Percentiles rank a stretch among this genome's conserved stretches.
These are phyloP conservation scores for Sinohyriopsis cumingii DNA, from an alignment of 2,888 invertebrate species.

Conservation along the genomic window DNA sequence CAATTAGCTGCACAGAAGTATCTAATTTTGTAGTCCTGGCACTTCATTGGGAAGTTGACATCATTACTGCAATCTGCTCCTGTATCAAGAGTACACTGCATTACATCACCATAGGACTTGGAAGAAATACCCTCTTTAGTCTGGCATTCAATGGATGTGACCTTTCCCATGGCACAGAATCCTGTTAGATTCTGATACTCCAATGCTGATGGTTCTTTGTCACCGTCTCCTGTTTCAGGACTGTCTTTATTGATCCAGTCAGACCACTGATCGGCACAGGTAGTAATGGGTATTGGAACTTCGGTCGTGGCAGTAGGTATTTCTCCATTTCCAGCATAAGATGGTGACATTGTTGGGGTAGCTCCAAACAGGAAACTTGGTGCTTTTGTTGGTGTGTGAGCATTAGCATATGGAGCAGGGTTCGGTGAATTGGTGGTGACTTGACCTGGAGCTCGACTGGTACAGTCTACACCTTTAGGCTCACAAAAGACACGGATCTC, in stretches of 20 bases:
- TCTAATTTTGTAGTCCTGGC: slow-evolving; percentile 64
- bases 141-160: slow-evolving; percentile 58
- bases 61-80: slow-evolving; percentile 79
- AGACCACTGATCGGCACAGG: slow-evolving; percentile 42
- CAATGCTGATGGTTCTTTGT: slow-evolving; percentile 32
- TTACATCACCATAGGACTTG: slow-evolving; percentile 47
- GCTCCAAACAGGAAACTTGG: not conserved
- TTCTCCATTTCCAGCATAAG: too few species aligned
- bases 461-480: slow-evolving; percentile 72
- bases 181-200: slow-evolving; percentile 17
- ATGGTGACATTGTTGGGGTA: too few species aligned
- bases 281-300: slow-evolving; percentile 1
- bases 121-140: slow-evolving; percentile 30
- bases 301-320: too few species aligned
- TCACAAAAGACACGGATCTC: slow-evolving; percentile 68
- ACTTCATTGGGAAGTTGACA: slow-evolving; percentile 45
- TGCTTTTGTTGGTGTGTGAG: slow-evolving; percentile 8
- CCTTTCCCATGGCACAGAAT: slow-evolving; percentile 51
- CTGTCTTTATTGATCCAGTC: slow-evolving; percentile 48
- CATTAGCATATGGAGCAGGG: slow-evolving; percentile 1
- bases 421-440: not conserved
- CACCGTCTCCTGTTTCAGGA: slow-evolving; percentile 34
- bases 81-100: slow-evolving; percentile 75
- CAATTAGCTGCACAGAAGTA: slow-evolving; percentile 72
- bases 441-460: slow-evolving; percentile 37